phyloP scores from a whole-genome alignment of 2,888 invertebrate species.

The Itoplectis maculator region DNA sequence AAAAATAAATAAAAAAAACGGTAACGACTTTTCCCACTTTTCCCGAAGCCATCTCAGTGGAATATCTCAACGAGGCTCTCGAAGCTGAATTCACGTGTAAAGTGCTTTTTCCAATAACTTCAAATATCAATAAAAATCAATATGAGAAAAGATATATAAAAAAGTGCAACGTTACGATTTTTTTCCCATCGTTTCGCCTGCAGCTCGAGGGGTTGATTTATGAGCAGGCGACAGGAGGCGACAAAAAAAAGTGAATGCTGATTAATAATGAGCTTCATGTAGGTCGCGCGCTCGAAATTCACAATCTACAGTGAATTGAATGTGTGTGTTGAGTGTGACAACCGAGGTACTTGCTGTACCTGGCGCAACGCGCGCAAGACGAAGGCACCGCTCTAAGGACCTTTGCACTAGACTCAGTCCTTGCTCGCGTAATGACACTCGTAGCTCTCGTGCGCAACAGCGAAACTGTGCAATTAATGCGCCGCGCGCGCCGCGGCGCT shows the following conservation, averaged over 20 bases:
- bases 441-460: conserved; percentile 27
- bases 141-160: background rate
- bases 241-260: conserved; percentile 32
- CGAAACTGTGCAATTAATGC: conserved; percentile 60
- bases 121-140: background rate
- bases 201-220: background rate
- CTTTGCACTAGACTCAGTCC: conserved; percentile 43
- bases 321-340: background rate
- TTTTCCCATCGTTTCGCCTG: background rate
- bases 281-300: conserved; percentile 4
- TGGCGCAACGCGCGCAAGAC: background rate
- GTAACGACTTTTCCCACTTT: too few relatives aligned
- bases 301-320: background rate
- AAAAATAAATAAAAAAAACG: too few relatives aligned
- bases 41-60: too few relatives aligned
- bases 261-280: conserved; percentile 28
- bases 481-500: too few relatives aligned
- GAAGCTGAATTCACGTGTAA: too few relatives aligned
- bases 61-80: too few relatives aligned
- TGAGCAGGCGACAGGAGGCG: background rate
- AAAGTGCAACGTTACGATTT: background rate
- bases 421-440: conserved; percentile 61
- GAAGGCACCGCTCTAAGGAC: conserved; percentile 43
- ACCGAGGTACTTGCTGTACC: background rate
- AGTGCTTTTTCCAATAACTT: too few relatives aligned